Conservation (phyloP, 92 coral and sea anemone genomes). For the Bergia sp. region DNA sequence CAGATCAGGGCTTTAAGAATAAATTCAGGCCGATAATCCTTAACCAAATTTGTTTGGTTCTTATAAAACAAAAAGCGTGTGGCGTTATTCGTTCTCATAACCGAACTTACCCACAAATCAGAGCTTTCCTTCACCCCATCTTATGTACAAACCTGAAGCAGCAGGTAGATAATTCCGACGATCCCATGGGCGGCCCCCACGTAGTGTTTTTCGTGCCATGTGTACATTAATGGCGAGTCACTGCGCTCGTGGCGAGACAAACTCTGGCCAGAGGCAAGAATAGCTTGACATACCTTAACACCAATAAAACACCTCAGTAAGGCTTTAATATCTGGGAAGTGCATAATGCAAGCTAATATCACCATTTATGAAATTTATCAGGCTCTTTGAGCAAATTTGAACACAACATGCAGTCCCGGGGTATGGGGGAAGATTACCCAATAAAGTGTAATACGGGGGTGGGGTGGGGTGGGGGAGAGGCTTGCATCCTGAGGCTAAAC, state of each 20-base stretch:
- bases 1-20: too few species aligned
- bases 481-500: too few species aligned
- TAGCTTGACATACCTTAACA: conserved; percentile 77
- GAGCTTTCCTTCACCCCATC: not conserved
- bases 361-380: too few species aligned
- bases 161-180: conserved; percentile 85
- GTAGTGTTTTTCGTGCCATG: conserved; percentile 97
- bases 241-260: conserved; percentile 81
- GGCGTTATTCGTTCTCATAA: too few species aligned
- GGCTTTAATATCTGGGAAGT: not conserved
- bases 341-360: not conserved
- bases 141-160: conserved; percentile 75
- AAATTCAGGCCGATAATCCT: too few species aligned
- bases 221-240: conserved; percentile 82
- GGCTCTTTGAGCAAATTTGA: too few species aligned
- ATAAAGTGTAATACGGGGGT: too few species aligned
- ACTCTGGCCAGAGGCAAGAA: conserved; percentile 77
- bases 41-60: too few species aligned
- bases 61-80: too few species aligned
- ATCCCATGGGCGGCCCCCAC: conserved; percentile 99
- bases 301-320: not conserved
- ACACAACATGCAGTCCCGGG: too few species aligned
- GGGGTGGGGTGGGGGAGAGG: too few species aligned
- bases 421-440: too few species aligned
- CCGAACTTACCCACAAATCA: not conserved